Percentiles rank a stretch among this genome's conserved stretches.
Evolutionary conservation across 2,888 invertebrate genomes (phyloP).

Genomic region (Perizoma affinitatum): DNA sequence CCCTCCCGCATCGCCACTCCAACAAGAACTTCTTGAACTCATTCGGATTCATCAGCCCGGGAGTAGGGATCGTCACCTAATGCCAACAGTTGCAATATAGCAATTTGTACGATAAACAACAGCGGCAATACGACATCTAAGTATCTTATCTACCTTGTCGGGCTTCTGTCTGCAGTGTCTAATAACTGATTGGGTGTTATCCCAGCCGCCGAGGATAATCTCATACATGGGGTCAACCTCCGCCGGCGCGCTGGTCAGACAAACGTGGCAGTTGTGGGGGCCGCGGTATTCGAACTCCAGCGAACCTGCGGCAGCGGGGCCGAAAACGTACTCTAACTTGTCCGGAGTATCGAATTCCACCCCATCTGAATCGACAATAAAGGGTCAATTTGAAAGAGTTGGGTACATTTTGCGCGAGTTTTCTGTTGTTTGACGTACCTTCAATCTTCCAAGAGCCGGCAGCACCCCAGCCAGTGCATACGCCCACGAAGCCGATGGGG

Average conservation of each 20-base stretch:
- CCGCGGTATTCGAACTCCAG: constrained; percentile 85
- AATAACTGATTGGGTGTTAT: constrained; percentile 86
- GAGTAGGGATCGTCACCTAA: constrained; percentile 84
- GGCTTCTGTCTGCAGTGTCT: constrained; percentile 86
- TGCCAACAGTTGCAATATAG: constrained; percentile 48
- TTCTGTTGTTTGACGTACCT: constrained; percentile 73
- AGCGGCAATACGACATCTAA: constrained; percentile 42
- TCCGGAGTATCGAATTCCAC: constrained; percentile 82
- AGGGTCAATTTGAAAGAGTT: constrained; percentile 61
- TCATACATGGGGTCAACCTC: constrained; percentile 87
- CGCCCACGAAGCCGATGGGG: constrained; percentile 89
- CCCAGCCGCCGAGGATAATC: constrained; percentile 88
- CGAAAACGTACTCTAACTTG: constrained; percentile 85
- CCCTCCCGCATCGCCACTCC: constrained; percentile 83
- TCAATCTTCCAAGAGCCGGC: constrained; percentile 92
- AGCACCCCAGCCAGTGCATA: constrained; percentile 95
- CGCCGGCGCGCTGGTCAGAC: constrained; percentile 79
- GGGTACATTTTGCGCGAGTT: constrained; percentile 74
- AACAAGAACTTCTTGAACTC: constrained; percentile 83
- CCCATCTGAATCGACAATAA: constrained; percentile 77
- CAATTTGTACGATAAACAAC: constrained; percentile 38
- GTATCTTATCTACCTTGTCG: constrained; percentile 79
- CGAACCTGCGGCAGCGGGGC: constrained; percentile 80
- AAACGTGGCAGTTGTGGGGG: constrained; percentile 86
- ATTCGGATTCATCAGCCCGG: constrained; percentile 82